Conservation (phyloP, 2,797 vertebrate genomes). For the Megaceryle alcyon region DNA sequence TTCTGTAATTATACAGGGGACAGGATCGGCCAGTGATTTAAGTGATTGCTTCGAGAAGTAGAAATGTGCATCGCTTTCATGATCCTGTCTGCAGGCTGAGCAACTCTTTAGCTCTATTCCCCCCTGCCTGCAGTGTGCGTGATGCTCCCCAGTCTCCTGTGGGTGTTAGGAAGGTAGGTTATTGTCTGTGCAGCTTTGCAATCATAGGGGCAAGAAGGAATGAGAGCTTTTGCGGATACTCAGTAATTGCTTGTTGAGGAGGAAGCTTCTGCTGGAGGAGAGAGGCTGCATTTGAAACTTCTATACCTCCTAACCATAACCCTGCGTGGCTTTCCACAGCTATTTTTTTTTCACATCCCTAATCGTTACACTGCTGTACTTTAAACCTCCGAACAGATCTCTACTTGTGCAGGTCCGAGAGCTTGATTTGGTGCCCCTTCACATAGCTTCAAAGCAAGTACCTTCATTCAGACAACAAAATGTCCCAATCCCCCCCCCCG, state of each 20-base stretch:
- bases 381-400: neutral
- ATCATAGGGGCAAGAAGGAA: neutral
- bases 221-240: neutral
- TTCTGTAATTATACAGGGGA: neutral
- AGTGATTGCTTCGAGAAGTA: neutral
- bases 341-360: neutral
- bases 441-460: neutral
- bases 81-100: neutral
- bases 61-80: neutral
- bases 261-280: neutral
- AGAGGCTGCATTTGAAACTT: neutral
- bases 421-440: neutral
- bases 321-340: neutral
- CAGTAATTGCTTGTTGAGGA: neutral
- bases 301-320: neutral
- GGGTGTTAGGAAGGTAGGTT: neutral
- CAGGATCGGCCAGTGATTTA: neutral
- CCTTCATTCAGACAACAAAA: neutral
- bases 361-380: neutral
- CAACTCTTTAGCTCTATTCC: neutral
- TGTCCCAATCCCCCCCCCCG: too few relatives aligned
- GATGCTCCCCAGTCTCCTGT: neutral
- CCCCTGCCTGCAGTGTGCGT: neutral
- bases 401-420: neutral
- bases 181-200: neutral